Evolutionary conservation across 2,797 vertebrate species (phyloP).

Genomic region (Oreochromis grahami): DNA sequence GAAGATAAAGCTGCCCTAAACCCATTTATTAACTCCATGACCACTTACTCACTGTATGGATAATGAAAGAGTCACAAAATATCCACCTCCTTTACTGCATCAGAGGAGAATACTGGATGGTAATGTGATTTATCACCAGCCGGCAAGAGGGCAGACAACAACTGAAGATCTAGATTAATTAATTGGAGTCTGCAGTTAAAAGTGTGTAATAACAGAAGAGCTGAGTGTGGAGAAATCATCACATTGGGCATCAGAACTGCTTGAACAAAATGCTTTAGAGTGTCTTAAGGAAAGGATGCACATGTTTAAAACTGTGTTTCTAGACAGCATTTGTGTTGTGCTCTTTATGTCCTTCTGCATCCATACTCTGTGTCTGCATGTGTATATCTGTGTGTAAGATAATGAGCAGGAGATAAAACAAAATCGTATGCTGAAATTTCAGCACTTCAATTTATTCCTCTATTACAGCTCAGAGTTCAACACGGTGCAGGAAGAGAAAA

Average conservation of each 20-base stretch:
- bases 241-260: slow-evolving; percentile 39
- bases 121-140: slow-evolving; percentile 46
- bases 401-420: slow-evolving; percentile 65
- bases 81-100: slow-evolving; percentile 30
- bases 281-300: slow-evolving; percentile 25
- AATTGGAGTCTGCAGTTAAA: slow-evolving; percentile 42
- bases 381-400: slow-evolving; percentile 31
- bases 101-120: slow-evolving; percentile 3
- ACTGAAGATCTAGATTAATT: slow-evolving; percentile 56
- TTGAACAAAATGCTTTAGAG: slow-evolving; percentile 8
- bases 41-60: slow-evolving; percentile 6
- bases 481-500: slow-evolving; percentile 37
- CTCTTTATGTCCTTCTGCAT: not conserved
- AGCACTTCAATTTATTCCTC: slow-evolving; percentile 59
- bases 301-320: not conserved
- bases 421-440: slow-evolving; percentile 52
- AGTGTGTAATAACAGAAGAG: slow-evolving; percentile 47
- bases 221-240: slow-evolving; percentile 41
- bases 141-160: slow-evolving; percentile 33
- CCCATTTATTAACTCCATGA: slow-evolving; percentile 15
- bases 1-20: slow-evolving; percentile 4
- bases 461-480: slow-evolving; percentile 57
- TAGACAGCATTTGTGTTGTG: not conserved
- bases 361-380: not conserved
- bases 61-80: slow-evolving; percentile 19